These are phyloP conservation scores for Chaetura pelagica DNA, from an alignment of 2,113 vertebrate genomes.

Conservation along the genomic window DNA sequence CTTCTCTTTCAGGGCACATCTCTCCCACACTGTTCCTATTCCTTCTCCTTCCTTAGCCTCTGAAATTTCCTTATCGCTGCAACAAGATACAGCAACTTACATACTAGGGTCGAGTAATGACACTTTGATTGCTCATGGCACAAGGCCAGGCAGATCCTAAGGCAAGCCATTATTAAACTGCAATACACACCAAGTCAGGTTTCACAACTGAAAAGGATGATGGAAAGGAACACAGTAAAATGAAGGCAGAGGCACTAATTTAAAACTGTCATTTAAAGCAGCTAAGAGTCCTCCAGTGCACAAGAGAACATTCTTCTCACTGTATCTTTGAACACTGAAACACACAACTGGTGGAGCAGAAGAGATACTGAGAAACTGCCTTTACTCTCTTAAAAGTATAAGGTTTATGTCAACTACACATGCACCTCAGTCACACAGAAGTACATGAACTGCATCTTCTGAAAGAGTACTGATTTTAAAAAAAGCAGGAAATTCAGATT, in stretches of 20 bases:
- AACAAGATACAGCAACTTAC: not conserved
- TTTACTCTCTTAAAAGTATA: not conserved
- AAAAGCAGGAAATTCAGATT: not conserved
- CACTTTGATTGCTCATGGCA: not conserved
- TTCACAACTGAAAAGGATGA: not conserved
- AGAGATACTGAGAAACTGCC: not conserved
- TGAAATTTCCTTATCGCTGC: not conserved
- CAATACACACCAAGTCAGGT: not conserved
- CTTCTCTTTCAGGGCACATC: not conserved
- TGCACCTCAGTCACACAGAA: not conserved
- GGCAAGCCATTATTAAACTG: not conserved
- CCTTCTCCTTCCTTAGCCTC: not conserved
- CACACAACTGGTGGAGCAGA: fast-evolving
- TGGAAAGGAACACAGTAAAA: conserved; percentile 8
- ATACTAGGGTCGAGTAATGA: not conserved
- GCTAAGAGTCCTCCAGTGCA: not conserved
- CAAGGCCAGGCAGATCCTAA: conserved; percentile 33
- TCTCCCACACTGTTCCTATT: not conserved
- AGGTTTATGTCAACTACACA: not conserved
- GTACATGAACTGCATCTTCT: not conserved
- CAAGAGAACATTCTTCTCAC: not conserved
- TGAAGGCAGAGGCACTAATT: conserved; percentile 4
- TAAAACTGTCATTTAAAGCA: not conserved
- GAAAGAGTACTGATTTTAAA: not conserved
- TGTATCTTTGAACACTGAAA: not conserved